These are phyloP conservation scores for Meda fulgida DNA, from an alignment of 2,797 vertebrate genomes.

Conservation along the genomic window DNA sequence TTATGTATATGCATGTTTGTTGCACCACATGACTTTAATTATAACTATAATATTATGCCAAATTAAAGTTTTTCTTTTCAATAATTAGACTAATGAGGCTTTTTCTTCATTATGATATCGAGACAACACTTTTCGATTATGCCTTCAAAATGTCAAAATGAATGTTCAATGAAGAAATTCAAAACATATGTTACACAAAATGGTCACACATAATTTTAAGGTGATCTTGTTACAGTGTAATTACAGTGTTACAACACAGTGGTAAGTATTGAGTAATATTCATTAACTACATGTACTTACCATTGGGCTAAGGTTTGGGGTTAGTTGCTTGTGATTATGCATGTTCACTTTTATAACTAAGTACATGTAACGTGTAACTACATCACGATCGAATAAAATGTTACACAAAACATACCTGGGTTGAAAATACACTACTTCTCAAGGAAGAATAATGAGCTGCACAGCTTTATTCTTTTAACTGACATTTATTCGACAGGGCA, in stretches of 20 bases:
- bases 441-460: background rate
- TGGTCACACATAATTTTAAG: background rate
- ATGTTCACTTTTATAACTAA: background rate
- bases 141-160: background rate
- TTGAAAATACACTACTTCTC: constrained; percentile 1
- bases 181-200: background rate
- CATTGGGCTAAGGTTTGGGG: background rate
- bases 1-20: background rate
- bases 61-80: background rate
- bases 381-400: background rate
- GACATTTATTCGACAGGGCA: constrained; percentile 37
- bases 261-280: background rate
- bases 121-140: background rate
- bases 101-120: background rate
- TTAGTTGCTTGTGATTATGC: background rate
- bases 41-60: too few species aligned
- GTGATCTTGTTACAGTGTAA: background rate
- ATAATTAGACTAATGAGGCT: background rate
- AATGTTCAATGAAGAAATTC: background rate
- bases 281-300: background rate
- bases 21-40: background rate
- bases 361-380: background rate
- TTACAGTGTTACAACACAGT: background rate
- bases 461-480: background rate
- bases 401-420: background rate